phyloP scores from a whole-genome alignment of 2,797 vertebrate species.

The Delichon dasypus region DNA sequence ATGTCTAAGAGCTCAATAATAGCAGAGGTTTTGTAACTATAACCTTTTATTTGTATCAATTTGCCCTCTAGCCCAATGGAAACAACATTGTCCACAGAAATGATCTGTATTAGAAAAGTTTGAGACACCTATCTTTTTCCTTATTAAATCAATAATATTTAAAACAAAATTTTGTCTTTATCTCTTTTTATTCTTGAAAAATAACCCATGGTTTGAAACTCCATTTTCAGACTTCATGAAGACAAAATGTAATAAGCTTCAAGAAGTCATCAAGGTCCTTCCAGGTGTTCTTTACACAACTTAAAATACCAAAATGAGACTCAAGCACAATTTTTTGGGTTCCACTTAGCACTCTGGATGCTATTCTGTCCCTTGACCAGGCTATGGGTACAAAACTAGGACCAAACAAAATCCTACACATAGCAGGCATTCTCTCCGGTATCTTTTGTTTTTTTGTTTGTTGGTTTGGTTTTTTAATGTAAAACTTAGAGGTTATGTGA shows the following conservation, averaged over 20 bases:
- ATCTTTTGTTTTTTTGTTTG: neutral
- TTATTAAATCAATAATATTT: neutral
- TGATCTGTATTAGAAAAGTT: fast-evolving
- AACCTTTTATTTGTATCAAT: neutral
- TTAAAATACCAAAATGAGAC: neutral
- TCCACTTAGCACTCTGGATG: neutral
- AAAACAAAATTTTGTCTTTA: neutral
- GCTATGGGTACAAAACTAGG: neutral
- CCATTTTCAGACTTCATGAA: neutral
- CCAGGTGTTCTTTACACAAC: neutral
- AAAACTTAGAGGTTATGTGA: neutral
- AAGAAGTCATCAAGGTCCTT: neutral
- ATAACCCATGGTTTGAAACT: neutral
- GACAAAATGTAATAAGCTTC: neutral
- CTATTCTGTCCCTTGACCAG: neutral
- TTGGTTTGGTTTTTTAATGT: neutral
- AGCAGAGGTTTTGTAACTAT: neutral
- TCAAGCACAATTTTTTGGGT: neutral
- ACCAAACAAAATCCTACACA: neutral
- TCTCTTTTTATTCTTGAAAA: neutral
- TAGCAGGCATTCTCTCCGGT: neutral
- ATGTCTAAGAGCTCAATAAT: neutral
- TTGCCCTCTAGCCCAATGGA: neutral
- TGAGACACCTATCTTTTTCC: neutral
- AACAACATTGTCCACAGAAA: neutral